Base-by-base conservation (phyloP, 2,888 invertebrate genomes). In the Neuroscelio doddi region DNA sequence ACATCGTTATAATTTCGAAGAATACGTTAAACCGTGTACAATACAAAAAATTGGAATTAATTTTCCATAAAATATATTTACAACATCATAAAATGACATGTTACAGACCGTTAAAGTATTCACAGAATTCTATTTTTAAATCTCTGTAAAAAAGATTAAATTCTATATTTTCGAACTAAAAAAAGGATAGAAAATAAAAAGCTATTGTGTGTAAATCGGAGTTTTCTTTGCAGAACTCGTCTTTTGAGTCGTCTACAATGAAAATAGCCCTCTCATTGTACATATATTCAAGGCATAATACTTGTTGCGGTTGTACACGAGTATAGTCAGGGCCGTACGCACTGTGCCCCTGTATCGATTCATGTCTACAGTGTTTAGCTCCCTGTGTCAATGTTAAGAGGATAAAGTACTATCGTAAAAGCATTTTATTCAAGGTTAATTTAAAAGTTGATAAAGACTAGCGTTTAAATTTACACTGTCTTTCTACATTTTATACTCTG, bases 301-400 rank as follows among this genome's bases (percentile, higher is more conserved):
- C 50, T 58, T 58, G 58, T 45, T 39, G 51, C 45, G 46, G 41
- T 32, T 32, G 39, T 39, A 51, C 50, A 34, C 36, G 49, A 49
- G 49, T 27, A 42, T 44, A 30, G 34, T 5, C 58, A 38, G 24
- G 17, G 26, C 17, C 38, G 34, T 46, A 45, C 27, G 42, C 36
- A 12, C 34, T 21, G 5, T 21, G 21, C 5, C 5, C 5, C 21
- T 15, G 24, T 49, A 62, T 62, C 34, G 62, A 61, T 61, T 55
- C 16, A 29, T 36, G 50, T 27, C 36, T 34, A 34, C 24, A 50
- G 7, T 14, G 51, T 21, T 44, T 57, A 44, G 53, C 53, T 45
- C 38, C 32, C 62, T 50, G 21, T 55, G 62, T 62, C 55, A 62
- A 55, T 62, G 62, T 50, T 62, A 62, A 62, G 55, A 62, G 62